These are phyloP conservation scores for Alexandromys fortis DNA, from an alignment of 2,113 vertebrate species.

Conservation along the genomic window DNA sequence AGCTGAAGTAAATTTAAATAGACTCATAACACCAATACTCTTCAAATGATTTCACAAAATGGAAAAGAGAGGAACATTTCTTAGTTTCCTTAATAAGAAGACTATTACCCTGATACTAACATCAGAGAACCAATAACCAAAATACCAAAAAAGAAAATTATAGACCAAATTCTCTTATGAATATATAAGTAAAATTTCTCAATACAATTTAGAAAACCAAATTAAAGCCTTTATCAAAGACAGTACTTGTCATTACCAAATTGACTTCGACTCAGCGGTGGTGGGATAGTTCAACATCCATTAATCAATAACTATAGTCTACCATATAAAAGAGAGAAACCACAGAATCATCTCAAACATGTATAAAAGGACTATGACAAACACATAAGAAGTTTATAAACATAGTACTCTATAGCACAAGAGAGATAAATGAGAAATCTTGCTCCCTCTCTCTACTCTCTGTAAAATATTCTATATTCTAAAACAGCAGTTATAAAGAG, in stretches of 20 bases:
- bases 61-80: not conserved
- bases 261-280: not conserved
- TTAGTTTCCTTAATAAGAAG: not conserved
- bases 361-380: not conserved
- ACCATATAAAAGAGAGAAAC: not conserved
- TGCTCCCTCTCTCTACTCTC: too few relatives aligned
- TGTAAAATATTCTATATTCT: too few relatives aligned
- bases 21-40: not conserved
- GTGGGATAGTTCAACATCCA: not conserved
- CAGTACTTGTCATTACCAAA: not conserved
- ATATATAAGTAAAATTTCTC: not conserved
- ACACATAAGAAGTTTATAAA: not conserved
- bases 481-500: too few relatives aligned
- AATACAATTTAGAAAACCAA: not conserved
- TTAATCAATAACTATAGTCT: not conserved
- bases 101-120: not conserved
- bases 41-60: not conserved
- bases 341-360: not conserved
- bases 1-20: not conserved
- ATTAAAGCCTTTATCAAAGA: not conserved
- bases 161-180: not conserved
- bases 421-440: too few relatives aligned
- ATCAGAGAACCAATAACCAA: not conserved
- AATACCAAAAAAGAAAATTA: not conserved
- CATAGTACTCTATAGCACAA: too few relatives aligned